A percentile compares a stretch with the other conserved stretches of the same genome.
phyloP scores from a whole-genome alignment of 2,888 invertebrate genomes.

The Acrocyrtus sp. region DNA sequence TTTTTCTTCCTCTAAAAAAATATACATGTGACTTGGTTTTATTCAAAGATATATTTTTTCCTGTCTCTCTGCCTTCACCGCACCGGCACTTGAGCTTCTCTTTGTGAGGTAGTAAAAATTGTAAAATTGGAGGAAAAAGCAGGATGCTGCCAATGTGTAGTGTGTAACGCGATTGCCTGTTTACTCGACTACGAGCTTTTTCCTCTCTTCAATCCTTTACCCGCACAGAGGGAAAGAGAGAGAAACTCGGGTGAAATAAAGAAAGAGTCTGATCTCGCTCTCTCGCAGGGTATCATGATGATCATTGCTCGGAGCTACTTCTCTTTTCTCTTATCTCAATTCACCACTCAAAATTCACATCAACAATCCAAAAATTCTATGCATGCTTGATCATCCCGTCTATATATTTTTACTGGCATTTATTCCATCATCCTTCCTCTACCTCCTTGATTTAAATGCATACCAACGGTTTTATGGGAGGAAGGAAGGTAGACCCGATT shows the following conservation, averaged over 20 bases:
- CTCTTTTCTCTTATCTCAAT: constrained; percentile 28
- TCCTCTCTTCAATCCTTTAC: no score
- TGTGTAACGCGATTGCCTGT: no score
- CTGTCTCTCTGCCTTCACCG: neutral
- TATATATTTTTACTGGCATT: constrained; percentile 18
- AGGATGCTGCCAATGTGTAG: no score
- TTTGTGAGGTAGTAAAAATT: constrained; percentile 46
- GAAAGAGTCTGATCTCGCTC: constrained; percentile 5
- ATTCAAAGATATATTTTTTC: constrained; percentile 25
- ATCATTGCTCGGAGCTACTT: neutral
- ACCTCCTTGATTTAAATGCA: no score
- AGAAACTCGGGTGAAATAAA: constrained; percentile 10
- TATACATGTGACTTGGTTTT: no score
- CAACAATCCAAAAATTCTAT: constrained; percentile 26
- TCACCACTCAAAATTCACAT: constrained; percentile 42
- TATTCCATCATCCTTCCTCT: no score
- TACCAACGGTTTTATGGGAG: no score
- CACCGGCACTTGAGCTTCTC: constrained; percentile 36
- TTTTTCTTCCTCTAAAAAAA: no score
- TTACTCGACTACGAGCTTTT: no score
- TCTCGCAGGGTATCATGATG: no score
- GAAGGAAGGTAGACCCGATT: no score
- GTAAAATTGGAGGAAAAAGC: constrained; percentile 21
- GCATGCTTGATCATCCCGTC: constrained; percentile 20
- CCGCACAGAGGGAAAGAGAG: no score